A percentile compares a stretch with the other conserved stretches of the same genome.
Conservation (phyloP, 1,140 invertebrate genomes). For the Drosophila trapezifrons region DNA sequence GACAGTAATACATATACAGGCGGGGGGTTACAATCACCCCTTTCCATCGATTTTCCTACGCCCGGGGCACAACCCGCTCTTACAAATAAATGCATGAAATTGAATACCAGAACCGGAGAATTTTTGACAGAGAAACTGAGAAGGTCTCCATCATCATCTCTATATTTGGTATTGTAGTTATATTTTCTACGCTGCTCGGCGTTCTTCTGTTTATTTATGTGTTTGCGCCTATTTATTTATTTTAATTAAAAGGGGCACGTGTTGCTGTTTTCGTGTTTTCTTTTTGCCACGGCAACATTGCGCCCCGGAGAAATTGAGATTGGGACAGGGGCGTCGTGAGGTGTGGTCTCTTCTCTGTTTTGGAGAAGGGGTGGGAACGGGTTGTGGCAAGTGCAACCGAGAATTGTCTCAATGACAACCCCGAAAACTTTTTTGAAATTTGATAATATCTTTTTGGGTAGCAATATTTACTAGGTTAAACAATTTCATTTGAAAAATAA, state of each 20-base stretch:
- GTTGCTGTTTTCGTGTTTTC: constrained; percentile 78
- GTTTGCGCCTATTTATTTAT: constrained; percentile 79
- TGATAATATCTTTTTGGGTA: background rate
- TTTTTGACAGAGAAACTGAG: constrained; percentile 64
- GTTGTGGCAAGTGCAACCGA: constrained; percentile 49
- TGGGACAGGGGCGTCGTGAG: constrained; percentile 6
- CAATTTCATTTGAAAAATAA: background rate
- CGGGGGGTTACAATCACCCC: constrained; percentile 25
- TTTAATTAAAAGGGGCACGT: constrained; percentile 81
- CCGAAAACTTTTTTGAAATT: background rate
- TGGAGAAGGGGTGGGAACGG: constrained; percentile 45
- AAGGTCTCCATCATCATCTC: constrained; percentile 41
- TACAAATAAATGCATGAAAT: constrained; percentile 76
- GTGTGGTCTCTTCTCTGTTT: constrained; percentile 8
- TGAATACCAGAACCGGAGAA: constrained; percentile 57
- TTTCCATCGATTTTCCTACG: constrained; percentile 29
- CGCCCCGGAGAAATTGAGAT: constrained; percentile 32
- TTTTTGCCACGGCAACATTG: constrained; percentile 63
- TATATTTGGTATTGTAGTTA: constrained; percentile 57
- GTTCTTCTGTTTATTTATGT: constrained; percentile 56
- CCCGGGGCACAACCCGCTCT: constrained; percentile 45
- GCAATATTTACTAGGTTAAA: background rate
- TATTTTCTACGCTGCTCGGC: constrained; percentile 17
- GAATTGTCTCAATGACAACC: constrained; percentile 41
- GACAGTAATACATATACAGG: background rate